phyloP scores from a whole-genome alignment of 2,888 invertebrate species.

The Spicauda simplicius region DNA sequence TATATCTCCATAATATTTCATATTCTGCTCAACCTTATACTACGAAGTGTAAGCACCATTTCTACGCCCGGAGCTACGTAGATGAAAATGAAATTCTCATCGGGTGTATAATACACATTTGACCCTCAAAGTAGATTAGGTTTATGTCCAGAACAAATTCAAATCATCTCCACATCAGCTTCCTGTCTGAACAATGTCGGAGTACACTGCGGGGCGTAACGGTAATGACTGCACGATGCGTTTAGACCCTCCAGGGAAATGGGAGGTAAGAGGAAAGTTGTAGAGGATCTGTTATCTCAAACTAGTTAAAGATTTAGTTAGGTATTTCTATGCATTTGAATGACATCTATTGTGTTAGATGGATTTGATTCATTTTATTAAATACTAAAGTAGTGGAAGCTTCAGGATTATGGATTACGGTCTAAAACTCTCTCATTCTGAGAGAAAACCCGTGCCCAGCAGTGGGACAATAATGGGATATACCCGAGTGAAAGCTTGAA shows the following conservation, averaged over 20 bases:
- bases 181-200: conserved; percentile 51
- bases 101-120: conserved; percentile 36
- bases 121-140: conserved; percentile 36
- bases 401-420: no score
- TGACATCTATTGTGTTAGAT: no score
- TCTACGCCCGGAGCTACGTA: conserved; percentile 25
- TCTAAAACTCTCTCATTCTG: no score
- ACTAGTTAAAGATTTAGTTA: no score
- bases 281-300: not conserved
- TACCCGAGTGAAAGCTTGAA: no score
- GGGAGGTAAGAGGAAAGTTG: conserved; percentile 7
- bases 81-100: conserved; percentile 13
- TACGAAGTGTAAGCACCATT: conserved; percentile 2
- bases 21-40: not conserved
- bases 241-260: conserved; percentile 34
- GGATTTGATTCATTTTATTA: no score
- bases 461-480: no score
- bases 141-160: conserved; percentile 42
- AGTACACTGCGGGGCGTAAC: conserved; percentile 66
- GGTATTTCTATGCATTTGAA: no score
- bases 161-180: conserved; percentile 43
- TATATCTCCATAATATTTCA: not conserved
- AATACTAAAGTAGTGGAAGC: no score
- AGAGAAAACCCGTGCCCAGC: no score
- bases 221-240: conserved; percentile 68